phyloP scores from a whole-genome alignment of 2,888 invertebrate genomes.

The Himalopsyche japonica region DNA sequence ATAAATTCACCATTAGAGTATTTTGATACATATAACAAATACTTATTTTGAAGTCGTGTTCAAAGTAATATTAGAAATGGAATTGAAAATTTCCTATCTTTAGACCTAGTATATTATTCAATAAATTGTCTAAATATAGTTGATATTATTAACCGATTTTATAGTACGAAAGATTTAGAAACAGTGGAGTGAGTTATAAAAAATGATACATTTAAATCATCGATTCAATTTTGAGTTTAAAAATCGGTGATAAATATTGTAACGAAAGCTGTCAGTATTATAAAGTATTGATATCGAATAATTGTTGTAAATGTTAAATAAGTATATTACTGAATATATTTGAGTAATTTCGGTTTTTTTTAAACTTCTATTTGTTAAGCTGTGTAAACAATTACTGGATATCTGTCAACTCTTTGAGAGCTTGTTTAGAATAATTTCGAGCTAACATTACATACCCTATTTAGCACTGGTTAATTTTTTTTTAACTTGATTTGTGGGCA shows the following conservation, averaged over 20 bases:
- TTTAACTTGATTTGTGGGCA: conserved; percentile 32
- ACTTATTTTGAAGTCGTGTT: not conserved
- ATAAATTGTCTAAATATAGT: not conserved
- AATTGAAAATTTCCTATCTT: not conserved
- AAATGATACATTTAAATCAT: not conserved
- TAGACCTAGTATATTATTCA: not conserved
- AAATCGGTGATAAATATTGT: not conserved
- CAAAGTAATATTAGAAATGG: not conserved
- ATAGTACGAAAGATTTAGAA: not conserved
- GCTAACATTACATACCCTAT: too few relatives aligned
- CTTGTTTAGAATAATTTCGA: too few relatives aligned
- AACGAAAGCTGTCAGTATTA: not conserved
- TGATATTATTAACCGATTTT: not conserved
- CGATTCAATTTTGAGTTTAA: not conserved
- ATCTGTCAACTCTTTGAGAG: too few relatives aligned
- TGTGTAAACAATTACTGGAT: too few relatives aligned
- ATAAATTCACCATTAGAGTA: not conserved
- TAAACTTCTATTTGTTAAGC: too few relatives aligned
- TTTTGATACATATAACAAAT: conserved; percentile 4
- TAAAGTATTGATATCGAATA: not conserved
- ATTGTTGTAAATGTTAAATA: not conserved
- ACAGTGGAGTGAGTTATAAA: not conserved
- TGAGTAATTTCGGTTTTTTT: too few relatives aligned
- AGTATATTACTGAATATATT: too few relatives aligned
- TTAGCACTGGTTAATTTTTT: not conserved